Evolutionary conservation across 2,888 invertebrate genomes (phyloP).

Genomic region (Rugalucina vietnamica): DNA sequence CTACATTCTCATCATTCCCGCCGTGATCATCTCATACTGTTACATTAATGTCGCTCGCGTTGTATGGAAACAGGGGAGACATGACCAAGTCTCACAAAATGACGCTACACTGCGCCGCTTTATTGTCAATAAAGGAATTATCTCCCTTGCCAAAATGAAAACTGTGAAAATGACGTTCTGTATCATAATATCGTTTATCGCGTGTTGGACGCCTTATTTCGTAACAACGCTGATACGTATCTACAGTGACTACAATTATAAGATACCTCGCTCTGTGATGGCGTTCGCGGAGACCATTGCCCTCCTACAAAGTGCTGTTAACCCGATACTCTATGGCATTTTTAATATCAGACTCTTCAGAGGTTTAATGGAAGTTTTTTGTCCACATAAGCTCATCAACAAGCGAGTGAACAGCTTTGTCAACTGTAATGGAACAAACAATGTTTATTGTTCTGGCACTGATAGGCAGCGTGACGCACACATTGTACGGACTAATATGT

Average conservation of each 20-base stretch:
- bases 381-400: slow-evolving; percentile 58
- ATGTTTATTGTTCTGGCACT: slow-evolving; percentile 37
- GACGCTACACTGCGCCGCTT: slow-evolving; percentile 56
- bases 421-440: slow-evolving; percentile 37
- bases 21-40: slow-evolving; percentile 83
- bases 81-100: slow-evolving; percentile 52
- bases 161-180: slow-evolving; percentile 84
- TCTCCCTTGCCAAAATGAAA: slow-evolving; percentile 84
- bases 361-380: slow-evolving; percentile 74
- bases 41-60: slow-evolving; percentile 84
- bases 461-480: slow-evolving; percentile 27
- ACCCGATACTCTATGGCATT: slow-evolving; percentile 84
- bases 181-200: slow-evolving; percentile 84
- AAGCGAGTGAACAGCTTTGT: slow-evolving; percentile 49
- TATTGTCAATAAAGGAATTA: slow-evolving; percentile 78
- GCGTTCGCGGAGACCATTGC: slow-evolving; percentile 83
- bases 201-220: slow-evolving; percentile 85
- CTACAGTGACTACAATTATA: slow-evolving; percentile 82
- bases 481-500: slow-evolving; percentile 8
- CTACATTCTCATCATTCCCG: slow-evolving; percentile 84
- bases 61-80: slow-evolving; percentile 82
- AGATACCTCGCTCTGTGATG: slow-evolving; percentile 79
- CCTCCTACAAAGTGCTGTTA: slow-evolving; percentile 83
- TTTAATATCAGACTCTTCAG: slow-evolving; percentile 82
- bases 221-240: slow-evolving; percentile 84